A percentile compares a stretch with the other conserved stretches of the same genome.
Conservation (phyloP, 1,140 invertebrate genomes). For the Thrips palmi region DNA sequence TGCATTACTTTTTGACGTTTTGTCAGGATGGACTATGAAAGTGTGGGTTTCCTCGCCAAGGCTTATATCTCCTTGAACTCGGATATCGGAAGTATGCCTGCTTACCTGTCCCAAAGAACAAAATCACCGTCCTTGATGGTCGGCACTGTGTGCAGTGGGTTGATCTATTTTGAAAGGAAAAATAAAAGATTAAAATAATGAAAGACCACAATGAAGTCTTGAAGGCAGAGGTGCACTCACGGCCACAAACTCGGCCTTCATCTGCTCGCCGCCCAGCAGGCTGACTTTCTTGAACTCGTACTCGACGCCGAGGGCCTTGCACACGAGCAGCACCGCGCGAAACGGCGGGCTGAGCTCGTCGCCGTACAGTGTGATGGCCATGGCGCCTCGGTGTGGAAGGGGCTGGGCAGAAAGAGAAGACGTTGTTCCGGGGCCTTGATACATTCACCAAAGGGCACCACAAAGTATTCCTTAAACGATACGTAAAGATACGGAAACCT, state of each 20-base stretch:
- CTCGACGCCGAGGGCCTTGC: conserved; percentile 47
- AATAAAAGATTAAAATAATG: too few relatives aligned
- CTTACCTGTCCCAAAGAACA: conserved; percentile 35
- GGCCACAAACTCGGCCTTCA: conserved; percentile 51
- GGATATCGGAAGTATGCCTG: too few relatives aligned
- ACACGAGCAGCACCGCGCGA: conserved; percentile 37
- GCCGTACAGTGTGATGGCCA: conserved; percentile 39
- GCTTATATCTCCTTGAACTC: too few relatives aligned
- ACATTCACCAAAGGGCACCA: too few relatives aligned
- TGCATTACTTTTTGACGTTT: background rate
- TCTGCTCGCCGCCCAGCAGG: conserved; percentile 42
- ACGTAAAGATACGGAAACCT: too few relatives aligned
- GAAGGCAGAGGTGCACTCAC: conserved; percentile 44
- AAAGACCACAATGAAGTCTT: too few relatives aligned
- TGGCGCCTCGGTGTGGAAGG: too few relatives aligned
- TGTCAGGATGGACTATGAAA: background rate
- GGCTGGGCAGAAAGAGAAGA: too few relatives aligned
- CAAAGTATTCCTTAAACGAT: too few relatives aligned
- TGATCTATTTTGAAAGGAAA: conserved; percentile 30
- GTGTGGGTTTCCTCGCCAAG: too few relatives aligned
- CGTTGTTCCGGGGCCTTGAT: too few relatives aligned
- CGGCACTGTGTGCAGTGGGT: conserved; percentile 36
- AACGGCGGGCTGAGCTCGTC: conserved; percentile 44
- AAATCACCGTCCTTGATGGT: conserved; percentile 47
- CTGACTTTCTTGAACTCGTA: conserved; percentile 45